These are phyloP conservation scores for Drosophila leonis DNA, from an alignment of 2,888 invertebrate species.

Conservation along the genomic window DNA sequence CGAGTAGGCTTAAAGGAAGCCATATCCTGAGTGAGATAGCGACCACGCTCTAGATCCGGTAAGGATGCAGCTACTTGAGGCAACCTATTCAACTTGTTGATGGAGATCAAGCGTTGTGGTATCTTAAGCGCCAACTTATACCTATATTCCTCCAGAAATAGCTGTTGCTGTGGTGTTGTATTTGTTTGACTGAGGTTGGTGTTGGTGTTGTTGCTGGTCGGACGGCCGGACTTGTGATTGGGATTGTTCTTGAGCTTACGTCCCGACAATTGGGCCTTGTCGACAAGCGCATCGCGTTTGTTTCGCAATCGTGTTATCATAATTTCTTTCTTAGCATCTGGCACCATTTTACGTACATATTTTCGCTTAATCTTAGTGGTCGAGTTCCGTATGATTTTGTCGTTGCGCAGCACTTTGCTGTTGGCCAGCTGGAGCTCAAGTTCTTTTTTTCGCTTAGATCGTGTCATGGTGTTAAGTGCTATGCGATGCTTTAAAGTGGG, in stretches of 20 bases:
- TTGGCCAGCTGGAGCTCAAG: slow-evolving; percentile 84
- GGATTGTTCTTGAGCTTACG: slow-evolving; percentile 39
- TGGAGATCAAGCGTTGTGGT: slow-evolving; percentile 92
- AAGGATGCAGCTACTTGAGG: slow-evolving; percentile 89
- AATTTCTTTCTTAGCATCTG: slow-evolving; percentile 68
- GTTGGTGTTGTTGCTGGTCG: slow-evolving; percentile 86
- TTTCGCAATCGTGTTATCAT: slow-evolving; percentile 75
- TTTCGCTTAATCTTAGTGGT: slow-evolving; percentile 81
- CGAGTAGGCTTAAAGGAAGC: slow-evolving; percentile 60
- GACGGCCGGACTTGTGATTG: slow-evolving; percentile 10
- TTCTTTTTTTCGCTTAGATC: slow-evolving; percentile 84
- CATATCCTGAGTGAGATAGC: slow-evolving; percentile 59
- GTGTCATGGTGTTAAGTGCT: slow-evolving; percentile 84
- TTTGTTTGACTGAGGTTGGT: slow-evolving; percentile 24
- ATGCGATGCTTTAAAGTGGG: slow-evolving; percentile 46
- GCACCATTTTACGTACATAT: slow-evolving; percentile 78
- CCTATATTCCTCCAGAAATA: slow-evolving; percentile 89
- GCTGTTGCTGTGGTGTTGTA: slow-evolving; percentile 64
- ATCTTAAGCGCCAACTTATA: slow-evolving; percentile 93
- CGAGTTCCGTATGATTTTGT: slow-evolving; percentile 83
- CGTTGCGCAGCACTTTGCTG: slow-evolving; percentile 84
- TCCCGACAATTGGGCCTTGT: slow-evolving; percentile 78
- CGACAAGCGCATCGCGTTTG: slow-evolving; percentile 49
- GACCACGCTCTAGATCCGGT: slow-evolving; percentile 90
- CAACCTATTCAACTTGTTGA: slow-evolving; percentile 89